Base-by-base conservation (phyloP, 2,797 vertebrate genomes). In the Coregonus ussuriensis region DNA sequence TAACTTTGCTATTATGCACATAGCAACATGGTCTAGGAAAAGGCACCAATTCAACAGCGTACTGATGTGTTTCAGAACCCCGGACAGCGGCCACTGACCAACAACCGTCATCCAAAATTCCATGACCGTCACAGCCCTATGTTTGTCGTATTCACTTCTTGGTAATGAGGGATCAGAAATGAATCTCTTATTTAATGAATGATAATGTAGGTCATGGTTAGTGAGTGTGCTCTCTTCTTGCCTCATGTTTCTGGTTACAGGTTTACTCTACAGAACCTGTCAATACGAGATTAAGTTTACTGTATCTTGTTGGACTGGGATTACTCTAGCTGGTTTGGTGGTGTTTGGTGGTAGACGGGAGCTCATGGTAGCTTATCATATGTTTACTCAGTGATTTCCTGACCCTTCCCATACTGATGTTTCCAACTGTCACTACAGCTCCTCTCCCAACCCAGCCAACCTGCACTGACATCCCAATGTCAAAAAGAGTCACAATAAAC, bases 371-470 rank as follows among this genome's bases (percentile, higher is more conserved):
- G 7, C 7, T 54, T 65, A 37, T 72, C 68, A 33, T 56, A 59
- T 69, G 73, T 89, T 86, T 81, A 77, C 84, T 76, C 76, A 70
- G 82, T 37, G 33, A 67, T 78, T 41, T 78, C 80, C 37, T 63
- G 74, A 75, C 76, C 66, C 47, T 76, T 82, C 54, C 74, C 74
- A 56, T 79, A 66, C 9, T 0, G 16, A 62, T 75, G 74, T 35
- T 80, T 83, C 80, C 41, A 80, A 79, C 74, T 35, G 71, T 74
- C 74, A 56, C 77, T 78, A 9, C 81, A 72, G 71, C 62, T 73
- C 56, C 4, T 77, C 63, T 74, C 31, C 21, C 71, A 53, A 47
- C 41, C 41, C 41, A 47, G 41, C 41, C 85, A 59, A 78, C 83
- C 75, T 80, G 81, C 74, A 62, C 71, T 72, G 78, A 79, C 78